Base-by-base conservation (phyloP, 2,113 vertebrate species). In the Pollachius pollachius region DNA sequence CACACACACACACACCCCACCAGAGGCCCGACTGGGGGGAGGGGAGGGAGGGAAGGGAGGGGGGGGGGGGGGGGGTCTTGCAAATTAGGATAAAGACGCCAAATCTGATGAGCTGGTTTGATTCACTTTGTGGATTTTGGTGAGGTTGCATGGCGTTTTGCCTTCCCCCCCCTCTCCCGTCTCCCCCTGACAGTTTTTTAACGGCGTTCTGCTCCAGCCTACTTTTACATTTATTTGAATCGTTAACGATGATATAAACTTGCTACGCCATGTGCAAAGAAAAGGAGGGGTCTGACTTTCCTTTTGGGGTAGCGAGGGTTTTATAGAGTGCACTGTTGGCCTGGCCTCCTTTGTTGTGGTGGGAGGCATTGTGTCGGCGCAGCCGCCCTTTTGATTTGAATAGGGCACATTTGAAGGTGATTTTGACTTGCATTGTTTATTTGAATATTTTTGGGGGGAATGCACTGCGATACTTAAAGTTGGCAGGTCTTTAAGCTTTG, bases 61-160 rank as follows among this genome's bases (percentile, higher is more conserved):
- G 37, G 3, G 9, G 7, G 5, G 86, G 5, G 37, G 37, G 41
- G 60, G 84, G 84, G 69, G 85, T 57, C 41, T 76, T 73, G 77
- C 67, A 82, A 84, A 81, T 86, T 71, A 81, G 79, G 85, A 81
- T 83, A 75, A 79, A 75, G 72, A 79, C 78, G 84, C 80, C 84
- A 83, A 79, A 58, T 56, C 62, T 62, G 52, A 23, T 79, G 64
- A 70, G 41, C 12, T 3, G 69, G 73, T 17, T 70, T 63, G 48
- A 81, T 81, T 84, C 85, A 83, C 83, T 84, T 81, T 69, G 74
- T 65, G 70, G 77, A 78, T 79, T 86, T 83, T 85, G 85, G 79
- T 30, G 30, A 30, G 30, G 30, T 30, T 30, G 30, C 30, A 30
- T 4, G 30, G 30, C 30, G 30, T 30, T 4, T 2, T 30, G 30